A percentile compares a stretch with the other conserved stretches of the same genome.
phyloP scores from a whole-genome alignment of 2,113 vertebrate species.

The Petroica traversi region DNA sequence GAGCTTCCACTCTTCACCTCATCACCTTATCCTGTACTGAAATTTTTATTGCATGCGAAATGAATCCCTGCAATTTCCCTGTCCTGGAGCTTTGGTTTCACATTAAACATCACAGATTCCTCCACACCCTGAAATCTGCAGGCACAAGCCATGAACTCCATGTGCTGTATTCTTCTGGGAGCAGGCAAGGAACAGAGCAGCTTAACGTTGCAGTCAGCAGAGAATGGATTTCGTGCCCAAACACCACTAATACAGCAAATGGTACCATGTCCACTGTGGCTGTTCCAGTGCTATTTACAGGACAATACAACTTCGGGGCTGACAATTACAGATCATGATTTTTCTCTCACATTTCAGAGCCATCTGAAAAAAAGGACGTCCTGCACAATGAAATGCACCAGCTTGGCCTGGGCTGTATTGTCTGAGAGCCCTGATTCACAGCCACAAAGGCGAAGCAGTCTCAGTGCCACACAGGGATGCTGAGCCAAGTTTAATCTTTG shows the following conservation, averaged over 20 bases:
- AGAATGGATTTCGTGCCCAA: neutral
- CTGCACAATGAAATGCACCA: neutral
- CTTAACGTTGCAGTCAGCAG: neutral
- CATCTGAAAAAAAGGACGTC: neutral
- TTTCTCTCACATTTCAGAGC: neutral
- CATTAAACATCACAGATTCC: neutral
- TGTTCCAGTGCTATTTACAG: neutral
- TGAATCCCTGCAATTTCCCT: neutral
- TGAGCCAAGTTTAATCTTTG: slow-evolving; percentile 48
- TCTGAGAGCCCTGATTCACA: slow-evolving; percentile 17
- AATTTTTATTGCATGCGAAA: neutral
- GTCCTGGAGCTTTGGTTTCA: neutral
- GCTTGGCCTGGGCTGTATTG: slow-evolving; percentile 7
- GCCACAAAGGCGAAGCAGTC: slow-evolving; percentile 26
- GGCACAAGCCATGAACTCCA: neutral
- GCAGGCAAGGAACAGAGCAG: neutral
- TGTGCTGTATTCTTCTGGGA: neutral
- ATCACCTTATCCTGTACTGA: neutral
- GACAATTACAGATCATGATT: neutral
- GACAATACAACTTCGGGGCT: neutral
- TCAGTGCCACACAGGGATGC: slow-evolving; percentile 32
- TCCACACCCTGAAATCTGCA: neutral
- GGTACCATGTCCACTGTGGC: neutral
- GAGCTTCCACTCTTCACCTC: neutral
- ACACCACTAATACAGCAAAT: neutral